Base-by-base conservation (phyloP, 2,113 vertebrate genomes). In the Aldabrachelys gigantea region DNA sequence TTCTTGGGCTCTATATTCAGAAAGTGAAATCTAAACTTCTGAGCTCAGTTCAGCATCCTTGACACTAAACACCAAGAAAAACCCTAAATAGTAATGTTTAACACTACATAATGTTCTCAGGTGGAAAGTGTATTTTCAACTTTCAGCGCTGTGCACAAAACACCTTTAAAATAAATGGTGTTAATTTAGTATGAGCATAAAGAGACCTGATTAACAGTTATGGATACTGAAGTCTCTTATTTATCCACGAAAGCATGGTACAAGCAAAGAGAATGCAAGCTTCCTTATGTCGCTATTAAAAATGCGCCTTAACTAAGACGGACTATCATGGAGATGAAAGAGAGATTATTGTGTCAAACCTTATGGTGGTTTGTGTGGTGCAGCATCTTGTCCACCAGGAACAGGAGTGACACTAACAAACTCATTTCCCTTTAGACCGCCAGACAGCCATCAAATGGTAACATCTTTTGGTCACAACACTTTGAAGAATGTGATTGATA, bases 171-270 rank as follows among this genome's bases (percentile, higher is more conserved):
- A 91, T 94, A 96, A 97, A 93, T 81, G 87, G 21, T 92, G 65
- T 41, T 96, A 95, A 96, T 97, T 96, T 94, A 91, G 57, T 49
- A 3, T 1, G 3, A 96, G 21, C n/a, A 29, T 88, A 87, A 96
- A 96, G 89, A 78, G 87, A 65, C 72, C 95, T 96, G 94, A 97
- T 87, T 97, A 96, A 94, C 95, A 95, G 90, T 88, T 89, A 54
- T 87, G 90, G 90, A 91, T 44, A 78, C 41, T 16, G 25, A 94
- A 95, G 88, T 95, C 35, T 69, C 94, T 96, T 96, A 85, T 96
- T 94, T 96, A 92, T 85, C 75, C 41, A 89, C 86, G 91, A 91
- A 88, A 95, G 83, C 84, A 24, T 53, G 91, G 91, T 54, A 93
- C 75, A 96, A 90, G 96, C n/a, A 89, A 69, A 69, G 16, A 19